phyloP scores from a whole-genome alignment of 64 coral and sea anemone genomes.

The Porites australiensis region DNA sequence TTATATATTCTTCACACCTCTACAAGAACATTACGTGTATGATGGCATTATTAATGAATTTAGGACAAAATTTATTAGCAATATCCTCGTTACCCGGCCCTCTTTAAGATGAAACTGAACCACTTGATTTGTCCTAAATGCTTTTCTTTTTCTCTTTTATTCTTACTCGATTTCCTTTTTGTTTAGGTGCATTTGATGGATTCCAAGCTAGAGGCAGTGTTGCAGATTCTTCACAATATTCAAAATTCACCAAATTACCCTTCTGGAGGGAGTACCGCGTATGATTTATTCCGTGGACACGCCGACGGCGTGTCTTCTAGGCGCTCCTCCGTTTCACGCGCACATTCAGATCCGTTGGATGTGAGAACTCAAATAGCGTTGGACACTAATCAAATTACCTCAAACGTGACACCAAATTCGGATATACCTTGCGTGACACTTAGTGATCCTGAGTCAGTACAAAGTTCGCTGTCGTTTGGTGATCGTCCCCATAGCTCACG shows the following conservation, averaged over 20 bases:
- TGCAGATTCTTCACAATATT: constrained; percentile 23
- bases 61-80: too few relatives aligned
- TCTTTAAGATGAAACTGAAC: too few relatives aligned
- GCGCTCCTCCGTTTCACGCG: constrained; percentile 24
- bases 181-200: constrained; percentile 28
- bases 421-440: constrained; percentile 48
- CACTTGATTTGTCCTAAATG: too few relatives aligned
- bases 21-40: too few relatives aligned
- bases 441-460: constrained; percentile 24
- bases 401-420: neutral
- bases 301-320: constrained; percentile 40
- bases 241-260: constrained; percentile 5
- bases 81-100: too few relatives aligned
- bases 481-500: constrained; percentile 10
- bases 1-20: too few relatives aligned
- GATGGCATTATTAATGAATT: too few relatives aligned
- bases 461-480: neutral
- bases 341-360: constrained; percentile 29
- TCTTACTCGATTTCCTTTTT: neutral
- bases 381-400: neutral
- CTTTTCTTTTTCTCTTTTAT: too few relatives aligned
- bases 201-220: constrained; percentile 14
- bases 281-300: constrained; percentile 25
- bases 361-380: neutral
- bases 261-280: constrained; percentile 24